phyloP scores from a whole-genome alignment of 2,797 vertebrate genomes.

The Enteromius viviparus region DNA sequence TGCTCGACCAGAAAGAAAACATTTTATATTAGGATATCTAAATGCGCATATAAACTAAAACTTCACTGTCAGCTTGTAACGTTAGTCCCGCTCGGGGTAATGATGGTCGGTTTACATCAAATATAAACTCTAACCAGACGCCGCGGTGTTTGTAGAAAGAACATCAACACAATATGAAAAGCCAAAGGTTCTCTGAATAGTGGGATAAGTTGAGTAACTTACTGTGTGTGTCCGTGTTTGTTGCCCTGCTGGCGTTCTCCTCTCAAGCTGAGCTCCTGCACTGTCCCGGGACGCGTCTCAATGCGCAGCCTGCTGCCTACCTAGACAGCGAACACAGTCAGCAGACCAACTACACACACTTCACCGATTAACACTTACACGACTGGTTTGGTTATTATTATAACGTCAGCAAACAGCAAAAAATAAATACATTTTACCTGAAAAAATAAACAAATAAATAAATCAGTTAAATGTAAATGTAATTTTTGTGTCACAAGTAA shows the following conservation, averaged over 20 bases:
- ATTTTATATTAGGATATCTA: neutral
- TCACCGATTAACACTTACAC: neutral
- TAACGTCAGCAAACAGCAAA: neutral
- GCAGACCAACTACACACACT: neutral
- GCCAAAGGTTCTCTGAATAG: neutral
- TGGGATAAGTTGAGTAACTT: conserved; percentile 6
- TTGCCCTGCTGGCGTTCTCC: conserved; percentile 33
- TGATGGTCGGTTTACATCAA: neutral
- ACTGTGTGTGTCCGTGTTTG: conserved; percentile 29
- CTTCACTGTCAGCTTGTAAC: neutral
- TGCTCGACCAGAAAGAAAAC: neutral
- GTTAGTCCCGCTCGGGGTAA: neutral
- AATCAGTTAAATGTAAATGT: too few relatives aligned
- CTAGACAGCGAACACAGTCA: neutral
- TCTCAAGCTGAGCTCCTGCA: conserved; percentile 4
- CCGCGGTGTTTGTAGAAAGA: neutral
- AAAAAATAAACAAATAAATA: too few relatives aligned
- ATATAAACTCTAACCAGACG: neutral
- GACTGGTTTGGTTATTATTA: neutral
- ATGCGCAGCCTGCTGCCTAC: neutral
- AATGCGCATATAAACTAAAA: too few relatives aligned
- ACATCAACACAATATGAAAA: neutral
- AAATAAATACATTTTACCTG: neutral
- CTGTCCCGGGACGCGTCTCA: neutral
- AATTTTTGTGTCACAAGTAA: too few relatives aligned